Evolutionary conservation across 2,888 invertebrate genomes (phyloP).

Genomic region (Pristionchus maxplancki): DNA sequence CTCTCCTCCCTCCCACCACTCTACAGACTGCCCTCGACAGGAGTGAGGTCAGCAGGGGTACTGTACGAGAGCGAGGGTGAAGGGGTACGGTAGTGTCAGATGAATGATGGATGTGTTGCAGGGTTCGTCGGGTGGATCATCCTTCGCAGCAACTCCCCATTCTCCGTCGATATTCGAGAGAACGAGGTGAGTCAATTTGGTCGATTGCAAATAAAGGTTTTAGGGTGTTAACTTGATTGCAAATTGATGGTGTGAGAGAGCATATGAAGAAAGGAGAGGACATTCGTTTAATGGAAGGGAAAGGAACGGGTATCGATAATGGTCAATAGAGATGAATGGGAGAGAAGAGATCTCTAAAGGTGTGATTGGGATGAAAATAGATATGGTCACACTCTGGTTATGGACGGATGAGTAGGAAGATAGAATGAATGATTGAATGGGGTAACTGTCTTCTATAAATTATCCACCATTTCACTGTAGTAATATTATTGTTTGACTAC

Average conservation of each 20-base stretch:
- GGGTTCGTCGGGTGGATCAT: neutral
- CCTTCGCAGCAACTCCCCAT: neutral
- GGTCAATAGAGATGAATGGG: constrained; percentile 2
- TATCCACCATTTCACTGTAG: too few relatives aligned
- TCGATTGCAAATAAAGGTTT: neutral
- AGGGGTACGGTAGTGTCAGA: neutral
- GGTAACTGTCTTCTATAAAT: too few relatives aligned
- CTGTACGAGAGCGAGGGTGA: neutral
- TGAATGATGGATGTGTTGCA: neutral
- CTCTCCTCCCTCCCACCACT: neutral
- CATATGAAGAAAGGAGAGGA: neutral
- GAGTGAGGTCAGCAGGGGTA: neutral
- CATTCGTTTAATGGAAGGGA: constrained; percentile 4
- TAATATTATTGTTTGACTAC: too few relatives aligned
- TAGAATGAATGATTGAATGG: neutral
- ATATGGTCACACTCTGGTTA: constrained; percentile 1
- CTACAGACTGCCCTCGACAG: neutral
- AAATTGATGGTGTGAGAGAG: neutral
- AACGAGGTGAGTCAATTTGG: constrained; percentile 30
- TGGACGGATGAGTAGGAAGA: neutral
- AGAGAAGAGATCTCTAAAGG: neutral
- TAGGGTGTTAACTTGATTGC: neutral
- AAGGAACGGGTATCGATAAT: constrained; percentile 33
- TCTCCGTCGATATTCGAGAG: constrained; percentile 40
- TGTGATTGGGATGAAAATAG: neutral